Percentiles rank a stretch among this genome's conserved stretches.
phyloP scores from a whole-genome alignment of 2,888 invertebrate genomes.

The Morpho deidamia region DNA sequence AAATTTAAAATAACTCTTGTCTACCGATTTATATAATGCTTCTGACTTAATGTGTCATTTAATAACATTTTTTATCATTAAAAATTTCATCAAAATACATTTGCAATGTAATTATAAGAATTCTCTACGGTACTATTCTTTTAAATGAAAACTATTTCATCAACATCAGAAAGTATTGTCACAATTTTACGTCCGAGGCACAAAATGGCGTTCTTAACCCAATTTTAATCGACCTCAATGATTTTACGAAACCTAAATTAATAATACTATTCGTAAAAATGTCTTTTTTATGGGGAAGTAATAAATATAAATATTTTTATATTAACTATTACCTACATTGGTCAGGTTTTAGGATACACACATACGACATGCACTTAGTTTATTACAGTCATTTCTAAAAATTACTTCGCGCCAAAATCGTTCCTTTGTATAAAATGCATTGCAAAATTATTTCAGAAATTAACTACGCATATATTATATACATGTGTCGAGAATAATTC shows the following conservation, averaged over 20 bases:
- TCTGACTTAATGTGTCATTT: slow-evolving; percentile 2
- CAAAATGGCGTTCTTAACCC: slow-evolving; percentile 72
- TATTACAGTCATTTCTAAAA: slow-evolving; percentile 20
- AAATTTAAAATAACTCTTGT: slow-evolving; percentile 12
- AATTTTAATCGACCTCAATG: slow-evolving; percentile 61
- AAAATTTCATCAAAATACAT: too few species aligned
- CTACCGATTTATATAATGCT: slow-evolving; percentile 1
- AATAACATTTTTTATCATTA: background rate
- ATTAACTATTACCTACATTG: slow-evolving; percentile 69
- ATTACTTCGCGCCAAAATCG: slow-evolving; percentile 20
- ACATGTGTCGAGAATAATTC: slow-evolving; percentile 11
- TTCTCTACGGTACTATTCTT: too few species aligned
- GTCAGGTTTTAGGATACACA: slow-evolving; percentile 73
- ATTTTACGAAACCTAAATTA: slow-evolving; percentile 73
- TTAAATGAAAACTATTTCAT: slow-evolving; percentile 19
- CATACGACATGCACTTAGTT: slow-evolving; percentile 39
- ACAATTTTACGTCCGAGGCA: slow-evolving; percentile 57
- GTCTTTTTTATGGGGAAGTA: slow-evolving; percentile 71
- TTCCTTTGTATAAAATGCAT: slow-evolving; percentile 24
- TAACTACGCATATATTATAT: slow-evolving; percentile 23
- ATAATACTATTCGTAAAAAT: slow-evolving; percentile 79
- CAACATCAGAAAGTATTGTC: slow-evolving; percentile 56
- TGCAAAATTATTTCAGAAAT: slow-evolving; percentile 24
- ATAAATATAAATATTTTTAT: slow-evolving; percentile 69
- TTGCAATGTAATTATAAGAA: too few species aligned